Conservation (phyloP, 2,113 vertebrate genomes). For the Struthidea cinerea region DNA sequence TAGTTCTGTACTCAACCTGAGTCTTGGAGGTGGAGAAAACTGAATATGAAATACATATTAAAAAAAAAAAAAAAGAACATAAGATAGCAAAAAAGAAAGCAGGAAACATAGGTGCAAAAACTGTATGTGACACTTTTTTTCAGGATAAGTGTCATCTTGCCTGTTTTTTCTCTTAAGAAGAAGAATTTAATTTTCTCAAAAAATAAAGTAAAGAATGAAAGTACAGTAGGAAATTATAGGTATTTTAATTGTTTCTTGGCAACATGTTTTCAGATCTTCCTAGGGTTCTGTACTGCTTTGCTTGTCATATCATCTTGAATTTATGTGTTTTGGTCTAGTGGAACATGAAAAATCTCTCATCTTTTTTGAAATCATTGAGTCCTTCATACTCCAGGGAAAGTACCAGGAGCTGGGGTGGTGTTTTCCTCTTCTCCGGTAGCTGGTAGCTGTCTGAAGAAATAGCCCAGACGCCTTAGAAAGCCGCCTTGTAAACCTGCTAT, state of each 20-base stretch:
- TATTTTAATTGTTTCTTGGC: neutral
- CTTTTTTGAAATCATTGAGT: neutral
- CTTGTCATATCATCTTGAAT: neutral
- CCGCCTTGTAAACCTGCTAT: neutral
- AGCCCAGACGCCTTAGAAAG: neutral
- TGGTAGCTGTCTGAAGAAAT: neutral
- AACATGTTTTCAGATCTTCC: neutral
- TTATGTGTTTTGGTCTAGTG: neutral
- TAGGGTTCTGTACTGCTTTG: neutral
- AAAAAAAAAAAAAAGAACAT: no score
- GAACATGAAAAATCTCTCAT: neutral
- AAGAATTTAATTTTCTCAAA: neutral
- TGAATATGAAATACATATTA: neutral
- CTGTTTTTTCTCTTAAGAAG: neutral
- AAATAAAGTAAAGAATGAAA: neutral
- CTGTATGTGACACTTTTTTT: neutral
- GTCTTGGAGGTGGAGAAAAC: neutral
- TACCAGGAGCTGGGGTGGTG: neutral
- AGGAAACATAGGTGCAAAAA: neutral
- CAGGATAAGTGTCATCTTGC: neutral
- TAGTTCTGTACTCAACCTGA: neutral
- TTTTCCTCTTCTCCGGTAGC: neutral
- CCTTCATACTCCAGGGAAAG: neutral
- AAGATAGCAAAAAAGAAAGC: accelerated
- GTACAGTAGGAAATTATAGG: neutral